Conservation (phyloP, 2,888 invertebrate genomes). For the Sarcophaga rosellei region DNA sequence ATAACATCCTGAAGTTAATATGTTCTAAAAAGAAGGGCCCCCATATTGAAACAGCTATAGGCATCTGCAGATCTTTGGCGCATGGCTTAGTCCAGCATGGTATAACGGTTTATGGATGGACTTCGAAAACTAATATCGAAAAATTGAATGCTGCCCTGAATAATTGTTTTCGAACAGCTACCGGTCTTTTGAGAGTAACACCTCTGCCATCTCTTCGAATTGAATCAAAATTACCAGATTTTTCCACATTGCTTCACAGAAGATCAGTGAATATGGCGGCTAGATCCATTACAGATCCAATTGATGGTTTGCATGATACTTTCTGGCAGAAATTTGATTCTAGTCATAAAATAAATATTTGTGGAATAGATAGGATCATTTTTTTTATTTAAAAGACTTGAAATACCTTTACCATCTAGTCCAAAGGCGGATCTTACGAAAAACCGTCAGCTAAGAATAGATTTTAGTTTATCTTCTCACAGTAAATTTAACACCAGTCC, state of each 20-base stretch:
- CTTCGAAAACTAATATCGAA: slow-evolving; percentile 17
- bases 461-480: too few relatives aligned
- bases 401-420: too few relatives aligned
- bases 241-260: background rate
- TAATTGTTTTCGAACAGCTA: slow-evolving; percentile 69
- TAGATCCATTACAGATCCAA: slow-evolving; percentile 17
- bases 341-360: background rate
- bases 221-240: slow-evolving; percentile 11
- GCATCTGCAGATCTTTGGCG: slow-evolving; percentile 33
- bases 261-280: slow-evolving; percentile 15
- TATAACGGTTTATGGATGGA: slow-evolving; percentile 42
- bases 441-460: too few relatives aligned
- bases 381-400: too few relatives aligned
- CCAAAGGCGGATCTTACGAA: too few relatives aligned
- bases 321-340: background rate
- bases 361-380: background rate
- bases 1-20: slow-evolving; percentile 43
- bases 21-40: slow-evolving; percentile 45
- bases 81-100: slow-evolving; percentile 38
- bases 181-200: slow-evolving; percentile 38
- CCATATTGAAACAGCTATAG: slow-evolving; percentile 46
- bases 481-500: too few relatives aligned
- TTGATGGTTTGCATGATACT: background rate
- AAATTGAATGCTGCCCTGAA: slow-evolving; percentile 54
- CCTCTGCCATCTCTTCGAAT: slow-evolving; percentile 27